Percentiles rank a stretch among this genome's conserved stretches.
These are phyloP conservation scores for Pristionchus fissidentatus DNA, from an alignment of 2,888 invertebrate genomes.

Conservation along the genomic window DNA sequence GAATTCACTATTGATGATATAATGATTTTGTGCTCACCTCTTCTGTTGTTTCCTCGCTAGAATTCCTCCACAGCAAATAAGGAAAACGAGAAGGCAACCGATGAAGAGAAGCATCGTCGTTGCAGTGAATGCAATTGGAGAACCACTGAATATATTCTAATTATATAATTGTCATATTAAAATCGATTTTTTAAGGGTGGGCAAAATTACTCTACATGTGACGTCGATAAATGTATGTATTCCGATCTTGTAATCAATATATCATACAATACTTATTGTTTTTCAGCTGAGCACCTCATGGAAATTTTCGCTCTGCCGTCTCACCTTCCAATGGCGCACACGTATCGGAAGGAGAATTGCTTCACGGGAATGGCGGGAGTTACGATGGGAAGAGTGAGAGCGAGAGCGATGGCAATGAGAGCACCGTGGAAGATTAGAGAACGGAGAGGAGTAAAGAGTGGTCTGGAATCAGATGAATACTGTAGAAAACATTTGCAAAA, in stretches of 20 bases:
- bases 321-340: slow-evolving; percentile 71
- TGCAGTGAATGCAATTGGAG: slow-evolving; percentile 69
- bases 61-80: slow-evolving; percentile 67
- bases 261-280: too few species aligned
- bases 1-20: neutral
- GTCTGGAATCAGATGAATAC: neutral
- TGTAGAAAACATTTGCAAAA: too few species aligned
- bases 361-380: slow-evolving; percentile 65
- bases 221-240: too few species aligned
- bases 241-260: too few species aligned
- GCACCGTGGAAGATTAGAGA: slow-evolving; percentile 44
- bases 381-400: slow-evolving; percentile 54
- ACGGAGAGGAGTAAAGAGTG: slow-evolving; percentile 46
- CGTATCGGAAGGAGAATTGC: slow-evolving; percentile 67
- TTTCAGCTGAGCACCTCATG: too few species aligned
- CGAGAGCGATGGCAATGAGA: slow-evolving; percentile 51
- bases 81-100: slow-evolving; percentile 63
- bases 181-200: too few species aligned
- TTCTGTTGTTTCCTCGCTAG: slow-evolving; percentile 50
- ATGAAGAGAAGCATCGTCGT: slow-evolving; percentile 67
- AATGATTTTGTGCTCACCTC: neutral
- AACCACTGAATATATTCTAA: slow-evolving; percentile 57
- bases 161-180: neutral
- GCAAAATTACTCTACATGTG: too few species aligned
- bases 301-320: neutral